Percentiles rank a stretch among this genome's conserved stretches.
These are phyloP conservation scores for Diadegma fenestrale DNA, from an alignment of 2,888 invertebrate species.

Conservation along the genomic window DNA sequence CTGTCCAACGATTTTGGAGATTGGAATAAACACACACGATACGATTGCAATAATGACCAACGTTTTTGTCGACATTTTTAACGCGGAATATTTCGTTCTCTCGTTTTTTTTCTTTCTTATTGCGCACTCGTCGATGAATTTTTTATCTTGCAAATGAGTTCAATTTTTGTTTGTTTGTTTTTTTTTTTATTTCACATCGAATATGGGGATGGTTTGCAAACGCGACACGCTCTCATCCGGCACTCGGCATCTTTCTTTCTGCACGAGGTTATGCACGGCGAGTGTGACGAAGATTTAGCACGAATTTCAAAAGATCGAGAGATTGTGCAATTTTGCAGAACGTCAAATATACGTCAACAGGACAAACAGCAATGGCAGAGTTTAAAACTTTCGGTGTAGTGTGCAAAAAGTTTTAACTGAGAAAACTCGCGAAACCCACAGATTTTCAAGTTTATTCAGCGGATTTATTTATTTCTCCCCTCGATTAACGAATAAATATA, in stretches of 20 bases:
- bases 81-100: neutral
- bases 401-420: neutral
- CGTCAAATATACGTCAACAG: neutral
- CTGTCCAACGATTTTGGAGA: neutral
- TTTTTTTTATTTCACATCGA: neutral
- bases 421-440: neutral
- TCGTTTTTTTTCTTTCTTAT: neutral
- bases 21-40: neutral
- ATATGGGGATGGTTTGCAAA: neutral
- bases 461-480: neutral
- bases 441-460: neutral
- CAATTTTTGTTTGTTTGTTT: neutral
- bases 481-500: neutral
- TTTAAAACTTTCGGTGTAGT: neutral
- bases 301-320: neutral
- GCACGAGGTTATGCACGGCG: neutral
- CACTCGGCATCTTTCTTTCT: conserved; percentile 13
- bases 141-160: neutral
- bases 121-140: neutral
- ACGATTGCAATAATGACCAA: conserved; percentile 31
- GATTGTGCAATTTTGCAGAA: neutral
- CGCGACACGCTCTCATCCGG: conserved; percentile 9
- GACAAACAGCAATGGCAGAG: neutral
- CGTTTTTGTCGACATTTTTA: conserved; percentile 49
- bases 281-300: neutral